Evolutionary conservation across 2,797 vertebrate species (phyloP), one percentile per base, ranked within the genome.

Genomic region (Poecilia velifera): DNA sequence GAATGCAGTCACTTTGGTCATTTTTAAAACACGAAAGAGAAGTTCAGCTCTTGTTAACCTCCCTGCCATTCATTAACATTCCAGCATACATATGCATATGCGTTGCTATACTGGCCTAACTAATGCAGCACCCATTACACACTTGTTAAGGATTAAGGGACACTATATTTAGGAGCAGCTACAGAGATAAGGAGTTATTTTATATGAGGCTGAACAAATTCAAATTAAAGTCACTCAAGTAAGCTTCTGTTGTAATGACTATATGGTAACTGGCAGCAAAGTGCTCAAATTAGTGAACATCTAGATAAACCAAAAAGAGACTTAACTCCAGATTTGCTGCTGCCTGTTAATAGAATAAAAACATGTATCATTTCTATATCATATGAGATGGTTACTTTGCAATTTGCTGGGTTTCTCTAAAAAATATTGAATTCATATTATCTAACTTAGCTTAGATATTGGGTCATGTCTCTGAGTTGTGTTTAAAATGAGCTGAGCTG

Each of bases 401-500:
- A 55, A 4, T 28, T 66, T 79, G 36, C 34, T 6, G 16, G 31
- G 22, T 45, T 74, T 47, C 73, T 4, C 25, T 55, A 18, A 34
- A 75, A 53, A 72, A 9, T 72, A 34, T 18, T 36, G 18, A 71
- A 74, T 72, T 71, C 74, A 39, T 46, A 82, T 74, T 59, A 45
- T 80, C 22, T 51, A 10, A 74, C 10, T 76, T 66, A 70, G 9
- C 70, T 78, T 88, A 43, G 45, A 81, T 83, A 77, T 36, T 70
- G 62, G 76, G 75, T 83, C 72, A 82, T 75, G 41, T 68, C 76
- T 31, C 76, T 31, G 13, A 87, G 88, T 79, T 83, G 77, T 89
- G 82, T 92, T 92, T 88, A 90, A 91, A 87, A 88, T 88, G 88
- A 96, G 94, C 91, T 93, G 86, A 92, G 94, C 92, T 84, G 96